These are phyloP conservation scores for Chrysina gloriosa DNA, from an alignment of 2,888 invertebrate species.

Conservation along the genomic window DNA sequence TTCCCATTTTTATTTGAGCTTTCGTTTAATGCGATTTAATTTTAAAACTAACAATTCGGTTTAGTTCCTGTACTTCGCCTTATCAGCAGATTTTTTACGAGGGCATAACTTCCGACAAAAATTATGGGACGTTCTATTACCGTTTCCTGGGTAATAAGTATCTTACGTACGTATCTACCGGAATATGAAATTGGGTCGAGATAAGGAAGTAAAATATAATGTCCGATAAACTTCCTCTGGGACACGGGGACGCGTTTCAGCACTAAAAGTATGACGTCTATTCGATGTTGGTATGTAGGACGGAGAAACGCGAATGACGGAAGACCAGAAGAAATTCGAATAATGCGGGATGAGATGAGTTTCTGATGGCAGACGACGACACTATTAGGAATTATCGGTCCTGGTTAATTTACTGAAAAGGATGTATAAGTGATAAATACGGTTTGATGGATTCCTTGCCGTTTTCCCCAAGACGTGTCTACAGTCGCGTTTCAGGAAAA, in stretches of 20 bases:
- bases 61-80: background rate
- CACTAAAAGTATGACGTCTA: background rate
- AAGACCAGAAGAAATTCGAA: background rate
- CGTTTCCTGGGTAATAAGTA: background rate
- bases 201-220: constrained; percentile 17
- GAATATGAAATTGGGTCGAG: constrained; percentile 14
- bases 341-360: no score
- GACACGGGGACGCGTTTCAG: background rate
- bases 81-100: background rate
- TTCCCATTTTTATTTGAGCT: no score
- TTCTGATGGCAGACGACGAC: no score
- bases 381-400: background rate
- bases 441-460: background rate
- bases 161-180: background rate
- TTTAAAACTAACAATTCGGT: background rate
- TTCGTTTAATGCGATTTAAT: no score
- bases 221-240: background rate
- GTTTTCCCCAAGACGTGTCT: background rate
- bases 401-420: background rate
- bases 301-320: background rate
- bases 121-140: constrained; percentile 3
- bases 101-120: background rate
- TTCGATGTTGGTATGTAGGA: no score
- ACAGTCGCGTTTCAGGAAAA: background rate
- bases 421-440: background rate